Evolutionary conservation across 2,888 invertebrate genomes (phyloP).

Genomic region (Sclerodermus sp.): DNA sequence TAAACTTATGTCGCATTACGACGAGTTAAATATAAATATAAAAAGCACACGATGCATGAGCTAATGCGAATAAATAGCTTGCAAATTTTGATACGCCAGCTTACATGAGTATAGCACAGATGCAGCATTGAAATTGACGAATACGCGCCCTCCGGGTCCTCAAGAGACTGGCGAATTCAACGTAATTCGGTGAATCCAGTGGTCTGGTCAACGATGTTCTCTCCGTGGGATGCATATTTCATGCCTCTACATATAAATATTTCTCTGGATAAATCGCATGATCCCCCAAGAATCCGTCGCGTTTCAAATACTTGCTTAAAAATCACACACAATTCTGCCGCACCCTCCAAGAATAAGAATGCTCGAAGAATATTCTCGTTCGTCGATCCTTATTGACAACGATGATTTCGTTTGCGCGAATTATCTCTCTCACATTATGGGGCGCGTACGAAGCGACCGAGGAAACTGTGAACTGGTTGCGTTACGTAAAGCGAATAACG

Average conservation of each 20-base stretch:
- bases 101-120: slow-evolving; percentile 72
- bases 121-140: slow-evolving; percentile 70
- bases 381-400: too few species aligned
- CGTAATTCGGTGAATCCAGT: slow-evolving; percentile 56
- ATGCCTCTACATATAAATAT: too few species aligned
- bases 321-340: too few species aligned
- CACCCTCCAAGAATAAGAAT: too few species aligned
- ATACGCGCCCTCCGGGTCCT: slow-evolving; percentile 57
- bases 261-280: too few species aligned
- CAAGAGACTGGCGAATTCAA: slow-evolving; percentile 60
- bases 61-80: neutral
- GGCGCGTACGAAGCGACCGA: too few species aligned
- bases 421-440: neutral
- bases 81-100: slow-evolving; percentile 56
- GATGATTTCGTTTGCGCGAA: slow-evolving; percentile 1
- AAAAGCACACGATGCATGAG: too few species aligned
- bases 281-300: too few species aligned
- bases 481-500: slow-evolving; percentile 33
- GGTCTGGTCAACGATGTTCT: slow-evolving; percentile 59
- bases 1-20: too few species aligned
- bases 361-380: too few species aligned
- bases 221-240: slow-evolving; percentile 55
- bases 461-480: slow-evolving; percentile 21
- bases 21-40: too few species aligned
- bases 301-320: too few species aligned